These are phyloP conservation scores for Perdix hodgsoniae DNA, from an alignment of 2,797 vertebrate species.

Conservation along the genomic window DNA sequence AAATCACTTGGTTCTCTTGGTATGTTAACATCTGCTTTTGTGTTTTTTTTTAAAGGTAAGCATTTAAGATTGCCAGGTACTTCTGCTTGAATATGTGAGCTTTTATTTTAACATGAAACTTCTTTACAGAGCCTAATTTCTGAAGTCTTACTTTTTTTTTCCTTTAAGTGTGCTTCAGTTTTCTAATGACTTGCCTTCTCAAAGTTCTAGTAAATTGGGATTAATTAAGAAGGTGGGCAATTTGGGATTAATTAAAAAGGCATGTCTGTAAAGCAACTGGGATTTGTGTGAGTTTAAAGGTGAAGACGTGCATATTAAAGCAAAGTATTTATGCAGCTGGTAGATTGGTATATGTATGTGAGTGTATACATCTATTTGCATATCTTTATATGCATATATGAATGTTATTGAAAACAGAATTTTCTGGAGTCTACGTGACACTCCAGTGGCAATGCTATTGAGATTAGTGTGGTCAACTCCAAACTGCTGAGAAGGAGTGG, in stretches of 20 bases:
- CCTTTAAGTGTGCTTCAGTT: background rate
- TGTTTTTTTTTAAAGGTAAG: background rate
- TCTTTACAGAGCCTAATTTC: background rate
- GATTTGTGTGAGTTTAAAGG: constrained; percentile 38
- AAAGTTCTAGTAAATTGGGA: constrained; percentile 28
- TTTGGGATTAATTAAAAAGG: constrained; percentile 62
- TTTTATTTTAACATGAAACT: background rate
- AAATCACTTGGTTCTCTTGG: background rate
- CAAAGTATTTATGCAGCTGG: background rate
- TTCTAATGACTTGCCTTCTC: background rate
- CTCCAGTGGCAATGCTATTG: background rate
- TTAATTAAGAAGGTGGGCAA: constrained; percentile 28
- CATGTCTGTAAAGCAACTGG: constrained; percentile 29
- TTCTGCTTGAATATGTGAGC: background rate
- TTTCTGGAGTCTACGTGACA: background rate
- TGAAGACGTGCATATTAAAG: background rate
- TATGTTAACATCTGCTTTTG: background rate
- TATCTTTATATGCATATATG: background rate
- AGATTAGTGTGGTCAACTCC: background rate
- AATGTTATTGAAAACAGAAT: background rate
- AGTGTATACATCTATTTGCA: background rate
- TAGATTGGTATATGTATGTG: background rate
- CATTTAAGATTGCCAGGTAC: background rate
- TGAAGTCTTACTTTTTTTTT: background rate
- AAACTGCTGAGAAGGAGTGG: background rate